phyloP scores from a whole-genome alignment of 2,113 vertebrate species.

The Perca flavescens region DNA sequence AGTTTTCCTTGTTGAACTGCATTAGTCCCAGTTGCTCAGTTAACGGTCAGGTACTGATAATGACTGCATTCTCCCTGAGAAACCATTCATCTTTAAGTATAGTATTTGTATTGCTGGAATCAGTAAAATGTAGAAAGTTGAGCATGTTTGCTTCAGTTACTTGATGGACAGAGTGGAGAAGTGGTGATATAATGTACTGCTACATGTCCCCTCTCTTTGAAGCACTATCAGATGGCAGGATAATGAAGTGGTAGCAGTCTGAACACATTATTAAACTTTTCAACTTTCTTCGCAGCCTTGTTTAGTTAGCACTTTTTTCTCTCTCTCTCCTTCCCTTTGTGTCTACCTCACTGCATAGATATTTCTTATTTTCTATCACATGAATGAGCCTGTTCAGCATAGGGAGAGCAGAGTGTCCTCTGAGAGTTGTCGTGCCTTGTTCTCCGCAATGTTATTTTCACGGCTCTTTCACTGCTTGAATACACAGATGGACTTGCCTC shows the following conservation, averaged over 20 bases:
- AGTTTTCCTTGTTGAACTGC: neutral
- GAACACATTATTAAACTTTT: slow-evolving; percentile 26
- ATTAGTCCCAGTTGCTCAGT: neutral
- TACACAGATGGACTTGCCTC: slow-evolving; percentile 55
- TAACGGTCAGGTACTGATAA: neutral
- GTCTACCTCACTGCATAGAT: slow-evolving; percentile 31
- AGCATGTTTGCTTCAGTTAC: neutral
- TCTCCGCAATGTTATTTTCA: slow-evolving; percentile 63
- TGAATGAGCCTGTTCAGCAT: slow-evolving; percentile 61
- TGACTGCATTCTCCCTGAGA: neutral
- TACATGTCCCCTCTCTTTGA: slow-evolving; percentile 5
- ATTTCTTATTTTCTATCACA: slow-evolving; percentile 59
- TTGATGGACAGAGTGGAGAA: slow-evolving; percentile 18
- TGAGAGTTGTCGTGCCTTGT: slow-evolving; percentile 52
- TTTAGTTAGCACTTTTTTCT: slow-evolving; percentile 34
- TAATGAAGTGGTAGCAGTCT: slow-evolving; percentile 6
- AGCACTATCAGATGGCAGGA: slow-evolving; percentile 1
- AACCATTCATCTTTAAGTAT: neutral
- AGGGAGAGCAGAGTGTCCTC: slow-evolving; percentile 55
- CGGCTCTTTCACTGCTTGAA: slow-evolving; percentile 65
- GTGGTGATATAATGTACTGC: neutral
- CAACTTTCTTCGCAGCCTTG: slow-evolving; percentile 13
- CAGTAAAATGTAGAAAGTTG: neutral
- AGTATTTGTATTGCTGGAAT: neutral
- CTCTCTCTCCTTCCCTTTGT: slow-evolving; percentile 15